A percentile compares a stretch with the other conserved stretches of the same genome.
phyloP scores from a whole-genome alignment of 1,140 invertebrate genomes.

The Luehdorfia chinensis region DNA sequence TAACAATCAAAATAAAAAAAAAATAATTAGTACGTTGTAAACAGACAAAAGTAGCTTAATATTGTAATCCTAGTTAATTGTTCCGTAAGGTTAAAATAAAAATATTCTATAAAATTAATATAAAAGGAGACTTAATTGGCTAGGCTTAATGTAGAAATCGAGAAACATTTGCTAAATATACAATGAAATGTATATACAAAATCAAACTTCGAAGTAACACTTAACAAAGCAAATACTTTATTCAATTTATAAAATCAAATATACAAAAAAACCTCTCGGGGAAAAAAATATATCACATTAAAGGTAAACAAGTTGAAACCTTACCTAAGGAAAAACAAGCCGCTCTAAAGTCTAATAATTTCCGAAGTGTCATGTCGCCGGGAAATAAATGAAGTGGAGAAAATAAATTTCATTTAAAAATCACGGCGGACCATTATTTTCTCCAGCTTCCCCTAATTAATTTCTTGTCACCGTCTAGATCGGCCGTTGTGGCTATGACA shows the following conservation, averaged over 20 bases:
- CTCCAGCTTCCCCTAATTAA: constrained; percentile 70
- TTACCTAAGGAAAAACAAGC: constrained; percentile 41
- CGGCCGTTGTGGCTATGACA: constrained; percentile 64
- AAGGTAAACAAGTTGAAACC: constrained; percentile 49
- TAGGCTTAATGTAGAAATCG: too few relatives aligned
- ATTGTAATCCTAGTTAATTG: too few relatives aligned
- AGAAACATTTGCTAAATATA: too few relatives aligned
- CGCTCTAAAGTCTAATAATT: constrained; percentile 65
- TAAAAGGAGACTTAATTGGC: too few relatives aligned
- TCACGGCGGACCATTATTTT: constrained; percentile 72
- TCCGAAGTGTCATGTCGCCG: constrained; percentile 71
- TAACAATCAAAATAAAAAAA: too few relatives aligned
- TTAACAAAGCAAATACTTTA: constrained; percentile 3
- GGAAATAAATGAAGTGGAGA: constrained; percentile 73
- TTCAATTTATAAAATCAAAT: constrained; percentile 20
- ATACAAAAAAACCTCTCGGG: constrained; percentile 7
- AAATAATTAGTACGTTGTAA: too few relatives aligned
- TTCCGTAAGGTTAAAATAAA: too few relatives aligned
- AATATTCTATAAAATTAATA: too few relatives aligned
- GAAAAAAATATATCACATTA: constrained; percentile 26
- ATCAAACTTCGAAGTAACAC: too few relatives aligned
- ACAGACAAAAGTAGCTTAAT: too few relatives aligned
- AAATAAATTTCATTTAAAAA: constrained; percentile 77
- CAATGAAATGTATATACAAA: too few relatives aligned
- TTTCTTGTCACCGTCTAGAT: constrained; percentile 73